Conservation (phyloP, 1,140 invertebrate species). For the Macrobrachium rosenbergii region DNA sequence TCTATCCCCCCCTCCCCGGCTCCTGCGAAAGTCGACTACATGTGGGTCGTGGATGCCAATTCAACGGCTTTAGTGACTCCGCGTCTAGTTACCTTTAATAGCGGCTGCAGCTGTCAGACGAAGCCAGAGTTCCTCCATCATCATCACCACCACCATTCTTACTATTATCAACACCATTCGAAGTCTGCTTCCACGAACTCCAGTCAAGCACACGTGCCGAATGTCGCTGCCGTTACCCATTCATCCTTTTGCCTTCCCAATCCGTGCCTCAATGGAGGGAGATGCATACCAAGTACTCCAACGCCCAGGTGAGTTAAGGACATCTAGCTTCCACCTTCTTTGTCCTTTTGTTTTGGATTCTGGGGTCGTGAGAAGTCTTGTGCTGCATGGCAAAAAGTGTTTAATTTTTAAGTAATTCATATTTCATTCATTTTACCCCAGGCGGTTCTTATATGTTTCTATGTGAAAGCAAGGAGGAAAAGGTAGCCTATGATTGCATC, state of each 20-base stretch:
- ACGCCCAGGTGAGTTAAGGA: slow-evolving; percentile 70
- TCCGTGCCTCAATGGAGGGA: slow-evolving; percentile 94
- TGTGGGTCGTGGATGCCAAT: slow-evolving; percentile 97
- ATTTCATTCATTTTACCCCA: too few species aligned
- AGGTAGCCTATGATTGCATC: too few species aligned
- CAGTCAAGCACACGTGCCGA: not conserved
- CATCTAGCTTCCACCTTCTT: not conserved
- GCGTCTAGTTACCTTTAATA: slow-evolving; percentile 82
- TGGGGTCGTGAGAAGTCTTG: not conserved
- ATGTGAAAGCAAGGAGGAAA: too few species aligned
- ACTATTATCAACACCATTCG: not conserved
- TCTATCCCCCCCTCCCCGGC: too few species aligned
- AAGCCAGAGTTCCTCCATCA: slow-evolving; percentile 85
- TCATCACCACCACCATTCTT: slow-evolving; percentile 1
- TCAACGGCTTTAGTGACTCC: slow-evolving; percentile 96
- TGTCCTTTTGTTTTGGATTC: not conserved
- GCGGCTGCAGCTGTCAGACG: slow-evolving; percentile 91
- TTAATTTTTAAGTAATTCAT: too few species aligned
- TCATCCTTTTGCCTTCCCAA: slow-evolving; percentile 86
- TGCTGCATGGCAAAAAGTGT: too few species aligned
- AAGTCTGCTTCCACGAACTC: not conserved
- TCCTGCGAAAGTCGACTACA: slow-evolving; percentile 74
- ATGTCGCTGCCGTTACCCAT: slow-evolving; percentile 41
- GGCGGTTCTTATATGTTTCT: too few species aligned
- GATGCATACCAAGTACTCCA: slow-evolving; percentile 89